Evolutionary conservation across 1,140 invertebrate genomes (phyloP), one percentile per base, ranked within the genome.

Genomic region (Papilio aristodemus): DNA sequence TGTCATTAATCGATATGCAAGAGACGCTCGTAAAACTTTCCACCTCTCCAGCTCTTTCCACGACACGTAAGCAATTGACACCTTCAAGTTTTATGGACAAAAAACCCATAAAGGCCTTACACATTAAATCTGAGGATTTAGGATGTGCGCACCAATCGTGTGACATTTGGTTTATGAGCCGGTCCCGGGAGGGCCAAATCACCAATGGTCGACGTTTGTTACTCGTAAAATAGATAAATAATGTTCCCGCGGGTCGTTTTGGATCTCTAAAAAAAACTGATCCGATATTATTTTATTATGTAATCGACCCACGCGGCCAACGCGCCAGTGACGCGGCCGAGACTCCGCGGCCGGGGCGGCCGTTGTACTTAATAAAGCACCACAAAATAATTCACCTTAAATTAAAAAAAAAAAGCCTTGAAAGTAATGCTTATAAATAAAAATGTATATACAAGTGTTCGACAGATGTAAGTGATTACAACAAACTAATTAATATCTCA

Each of bases 201-300:
- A 78, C 80, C 80, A 83, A 83, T 83, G 67, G 73, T 36, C 37
- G 60, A 22, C 67, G 72, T 70, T 39, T 67, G 70, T 77, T 70
- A 43, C 11, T 76, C 78, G 75, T 83, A 80, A 83, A 83, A 72
- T 74, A 77, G 72, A 76, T 80, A 80, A 82, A 80, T 80, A 80
- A 82, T 74, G 78, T 68, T 71, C 69, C 71, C 67, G 39, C 64
- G 57, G 46, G 60, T 22, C 46, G 54, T 46, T 60, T 50, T 62
- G 62, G 62, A 64, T 54, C 62, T 64, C 25, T 64, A 64, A 64
- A 64, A n/a, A 54, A 64, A 64, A 64, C 37, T 43, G 62, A 41
- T 64, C 17, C 62, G 62, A 64, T 64, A 64, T 64, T 64, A 64
- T 64, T 64, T 64, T 64, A 64, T 64, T 64, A 64, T 64, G 62